Conservation (phyloP, 2,797 vertebrate species). For the Uromys caudimaculatus region DNA sequence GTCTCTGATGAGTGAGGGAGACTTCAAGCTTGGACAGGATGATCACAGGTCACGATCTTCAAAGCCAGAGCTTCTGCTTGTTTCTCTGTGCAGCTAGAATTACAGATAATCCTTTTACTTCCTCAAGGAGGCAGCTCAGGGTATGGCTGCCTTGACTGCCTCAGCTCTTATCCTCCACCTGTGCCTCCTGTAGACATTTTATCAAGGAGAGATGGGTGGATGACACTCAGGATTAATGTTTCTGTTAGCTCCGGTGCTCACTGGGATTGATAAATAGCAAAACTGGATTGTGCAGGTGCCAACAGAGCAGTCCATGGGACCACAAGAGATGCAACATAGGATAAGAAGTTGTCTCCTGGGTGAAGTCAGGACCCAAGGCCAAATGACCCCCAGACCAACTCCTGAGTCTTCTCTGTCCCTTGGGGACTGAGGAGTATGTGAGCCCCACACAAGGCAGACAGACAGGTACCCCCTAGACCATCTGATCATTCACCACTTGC, state of each 20-base stretch:
- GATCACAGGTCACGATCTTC: not conserved
- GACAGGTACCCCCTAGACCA: not conserved
- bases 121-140: rapidly evolving
- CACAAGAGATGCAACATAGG: not conserved
- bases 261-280: not conserved
- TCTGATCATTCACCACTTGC: rapidly evolving
- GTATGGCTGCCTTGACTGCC: rapidly evolving
- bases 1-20: not conserved
- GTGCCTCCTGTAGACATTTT: not conserved
- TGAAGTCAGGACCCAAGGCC: not conserved
- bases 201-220: not conserved
- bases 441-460: not conserved
- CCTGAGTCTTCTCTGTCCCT: not conserved
- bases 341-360: not conserved
- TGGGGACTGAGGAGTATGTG: not conserved
- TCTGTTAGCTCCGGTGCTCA: not conserved
- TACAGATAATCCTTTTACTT: not conserved
- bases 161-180: rapidly evolving
- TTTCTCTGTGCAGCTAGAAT: not conserved
- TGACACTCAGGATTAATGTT: not conserved
- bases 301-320: rapidly evolving
- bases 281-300: not conserved
- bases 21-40: not conserved
- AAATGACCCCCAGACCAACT: too few relatives aligned
- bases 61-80: not conserved